Conservation (phyloP, 2,113 vertebrate species). For the Scomber colias region DNA sequence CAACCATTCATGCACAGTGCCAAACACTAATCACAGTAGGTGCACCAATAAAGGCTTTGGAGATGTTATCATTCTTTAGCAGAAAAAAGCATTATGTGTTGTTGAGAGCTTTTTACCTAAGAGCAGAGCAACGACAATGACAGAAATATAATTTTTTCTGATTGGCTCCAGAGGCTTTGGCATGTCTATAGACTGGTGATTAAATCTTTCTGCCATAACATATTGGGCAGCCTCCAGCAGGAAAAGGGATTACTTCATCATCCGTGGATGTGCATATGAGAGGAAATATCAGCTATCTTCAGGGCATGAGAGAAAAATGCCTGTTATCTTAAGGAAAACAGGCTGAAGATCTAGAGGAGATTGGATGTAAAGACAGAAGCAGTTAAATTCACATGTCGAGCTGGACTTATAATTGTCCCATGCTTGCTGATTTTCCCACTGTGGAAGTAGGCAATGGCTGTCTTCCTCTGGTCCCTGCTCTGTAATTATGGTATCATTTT, state of each 20-base stretch:
- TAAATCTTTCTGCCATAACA: constrained; percentile 69
- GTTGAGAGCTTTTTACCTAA: constrained; percentile 21
- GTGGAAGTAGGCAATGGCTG: constrained; percentile 61
- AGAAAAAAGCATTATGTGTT: constrained; percentile 20
- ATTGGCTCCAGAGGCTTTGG: constrained; percentile 41
- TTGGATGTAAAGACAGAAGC: constrained; percentile 40
- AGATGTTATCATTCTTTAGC: constrained; percentile 60
- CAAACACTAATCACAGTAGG: constrained; percentile 61
- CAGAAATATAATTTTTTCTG: constrained; percentile 43
- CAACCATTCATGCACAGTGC: constrained; percentile 62
- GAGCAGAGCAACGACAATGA: constrained; percentile 26
- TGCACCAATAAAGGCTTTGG: constrained; percentile 41
- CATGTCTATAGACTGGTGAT: constrained; percentile 56
- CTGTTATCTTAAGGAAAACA: constrained; percentile 52
- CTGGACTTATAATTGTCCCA: constrained; percentile 57
- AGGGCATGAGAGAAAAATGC: constrained; percentile 26
- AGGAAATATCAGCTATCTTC: constrained; percentile 39
- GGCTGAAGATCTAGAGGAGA: constrained; percentile 34
- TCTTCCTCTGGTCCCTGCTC: constrained; percentile 57
- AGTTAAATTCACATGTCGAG: constrained; percentile 35
- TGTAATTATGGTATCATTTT: constrained; percentile 78
- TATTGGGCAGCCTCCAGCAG: constrained; percentile 49
- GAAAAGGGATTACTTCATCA: constrained; percentile 51
- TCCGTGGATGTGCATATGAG: constrained; percentile 54
- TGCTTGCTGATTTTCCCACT: constrained; percentile 57